Evolutionary conservation across 2,888 invertebrate species (phyloP), one percentile per base, ranked within the genome.

Genomic region (Lochmaea capreae): DNA sequence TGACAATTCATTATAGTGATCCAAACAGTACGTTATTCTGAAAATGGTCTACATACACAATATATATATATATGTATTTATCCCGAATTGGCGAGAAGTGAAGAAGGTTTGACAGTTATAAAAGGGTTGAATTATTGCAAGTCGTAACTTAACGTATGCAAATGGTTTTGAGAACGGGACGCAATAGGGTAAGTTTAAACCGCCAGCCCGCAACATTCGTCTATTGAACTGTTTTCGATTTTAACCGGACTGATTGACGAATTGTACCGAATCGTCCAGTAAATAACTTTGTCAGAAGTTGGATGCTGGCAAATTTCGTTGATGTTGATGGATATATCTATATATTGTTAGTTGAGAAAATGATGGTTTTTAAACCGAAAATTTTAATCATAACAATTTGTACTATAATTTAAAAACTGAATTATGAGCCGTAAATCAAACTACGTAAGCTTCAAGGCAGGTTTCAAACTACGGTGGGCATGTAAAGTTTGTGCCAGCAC

Each of bases 81-180:
- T 49, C 8, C 71, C 61, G 71, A 76, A 76, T 76, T 70, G 72
- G 67, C 58, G 62, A 54, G 68, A 65, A 76, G 76, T 79, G 79
- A 80, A 77, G 77, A 58, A 77, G 80, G 80, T 79, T 80, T 78
- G 80, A 79, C 80, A 78, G 80, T 77, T 77, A 78, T 78, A 74
- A 75, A 80, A 79, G 80, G 80, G 80, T 79, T 80, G 78, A 80
- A 78, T 80, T 78, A 80, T 80, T 77, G 79, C 73, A 65, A 76
- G 77, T 72, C 75, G 75, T 77, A 75, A 77, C 72, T 77, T 75
- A 77, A 74, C 76, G 75, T 77, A 80, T 80, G 79, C 74, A 79
- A 79, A 80, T 78, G 74, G 72, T 16, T 71, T 54, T 26, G 67
- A 61, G 46, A 61, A 67, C 14, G 62, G 62, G 72, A 65, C 33